A percentile compares a stretch with the other conserved stretches of the same genome.
Conservation (phyloP, 2,113 vertebrate genomes). For the Epinephelus fuscoguttatus region DNA sequence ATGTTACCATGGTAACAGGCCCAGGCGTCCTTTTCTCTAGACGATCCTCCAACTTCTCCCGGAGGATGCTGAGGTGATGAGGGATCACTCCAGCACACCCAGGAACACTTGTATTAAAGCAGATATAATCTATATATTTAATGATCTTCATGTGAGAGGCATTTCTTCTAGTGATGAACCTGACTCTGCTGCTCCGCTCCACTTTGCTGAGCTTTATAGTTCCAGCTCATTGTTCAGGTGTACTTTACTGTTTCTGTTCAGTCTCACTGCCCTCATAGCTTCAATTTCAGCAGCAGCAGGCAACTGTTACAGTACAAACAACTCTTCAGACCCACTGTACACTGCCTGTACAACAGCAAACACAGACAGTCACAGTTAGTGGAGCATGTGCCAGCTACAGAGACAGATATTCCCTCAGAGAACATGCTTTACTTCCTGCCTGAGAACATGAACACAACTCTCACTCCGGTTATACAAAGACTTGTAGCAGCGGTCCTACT, state of each 20-base stretch:
- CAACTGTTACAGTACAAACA: background rate
- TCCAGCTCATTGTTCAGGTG: background rate
- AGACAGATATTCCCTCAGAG: background rate
- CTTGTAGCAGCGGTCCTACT: too few species aligned
- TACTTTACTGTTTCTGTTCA: background rate
- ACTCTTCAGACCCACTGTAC: background rate
- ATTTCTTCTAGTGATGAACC: too few species aligned
- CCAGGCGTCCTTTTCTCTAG: too few species aligned
- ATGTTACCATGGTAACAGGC: too few species aligned
- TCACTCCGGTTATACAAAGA: background rate
- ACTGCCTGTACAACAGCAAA: background rate
- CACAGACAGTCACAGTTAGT: background rate
- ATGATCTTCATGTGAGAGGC: background rate
- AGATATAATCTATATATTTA: background rate
- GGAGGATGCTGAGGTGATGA: background rate
- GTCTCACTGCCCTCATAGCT: background rate
- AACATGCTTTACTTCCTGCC: background rate
- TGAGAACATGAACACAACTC: background rate
- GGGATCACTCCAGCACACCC: background rate
- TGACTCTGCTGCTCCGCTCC: background rate
- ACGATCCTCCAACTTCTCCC: background rate
- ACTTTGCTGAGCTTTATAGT: background rate
- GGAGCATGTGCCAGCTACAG: background rate
- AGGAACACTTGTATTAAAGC: background rate
- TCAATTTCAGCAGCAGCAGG: background rate